These are phyloP conservation scores for Drosophila flavopinicola DNA, from an alignment of 2,888 invertebrate genomes.

Conservation along the genomic window DNA sequence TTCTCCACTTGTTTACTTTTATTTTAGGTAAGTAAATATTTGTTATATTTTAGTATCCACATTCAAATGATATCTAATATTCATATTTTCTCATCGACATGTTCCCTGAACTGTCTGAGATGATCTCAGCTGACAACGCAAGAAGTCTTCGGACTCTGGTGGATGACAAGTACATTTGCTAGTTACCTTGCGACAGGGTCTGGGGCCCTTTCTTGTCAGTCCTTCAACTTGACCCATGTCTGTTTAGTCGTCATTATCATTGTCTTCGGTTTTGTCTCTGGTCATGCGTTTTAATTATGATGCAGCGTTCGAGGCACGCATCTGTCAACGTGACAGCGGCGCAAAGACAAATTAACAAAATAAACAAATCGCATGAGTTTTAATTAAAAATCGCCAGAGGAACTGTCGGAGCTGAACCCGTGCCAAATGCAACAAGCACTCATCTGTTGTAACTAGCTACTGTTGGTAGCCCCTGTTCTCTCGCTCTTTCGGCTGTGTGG, in stretches of 20 bases:
- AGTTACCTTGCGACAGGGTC: conserved; percentile 30
- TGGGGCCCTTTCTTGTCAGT: conserved; percentile 44
- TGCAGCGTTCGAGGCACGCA: conserved; percentile 71
- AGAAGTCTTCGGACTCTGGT: conserved; percentile 8
- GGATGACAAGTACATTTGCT: conserved; percentile 47
- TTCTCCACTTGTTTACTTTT: too few relatives aligned
- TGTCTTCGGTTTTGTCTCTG: conserved; percentile 42
- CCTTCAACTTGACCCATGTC: conserved; percentile 76
- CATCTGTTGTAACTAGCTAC: conserved; percentile 46
- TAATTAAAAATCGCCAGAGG: conserved; percentile 55
- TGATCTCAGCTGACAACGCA: conserved; percentile 25
- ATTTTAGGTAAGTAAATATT: too few relatives aligned
- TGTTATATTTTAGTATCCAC: too few relatives aligned
- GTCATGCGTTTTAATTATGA: conserved; percentile 80
- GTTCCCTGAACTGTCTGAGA: conserved; percentile 36
- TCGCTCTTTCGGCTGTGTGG: conserved; percentile 6
- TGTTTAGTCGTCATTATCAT: conserved; percentile 24
- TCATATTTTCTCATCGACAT: background rate
- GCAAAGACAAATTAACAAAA: conserved; percentile 70
- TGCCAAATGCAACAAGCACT: conserved; percentile 50
- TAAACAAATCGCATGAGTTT: conserved; percentile 71
- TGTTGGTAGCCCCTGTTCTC: conserved; percentile 5
- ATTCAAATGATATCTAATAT: background rate
- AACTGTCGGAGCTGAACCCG: conserved; percentile 29
- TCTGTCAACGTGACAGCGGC: conserved; percentile 75